phyloP scores from a whole-genome alignment of 2,888 invertebrate species.

The Arrhopalites spinosus region DNA sequence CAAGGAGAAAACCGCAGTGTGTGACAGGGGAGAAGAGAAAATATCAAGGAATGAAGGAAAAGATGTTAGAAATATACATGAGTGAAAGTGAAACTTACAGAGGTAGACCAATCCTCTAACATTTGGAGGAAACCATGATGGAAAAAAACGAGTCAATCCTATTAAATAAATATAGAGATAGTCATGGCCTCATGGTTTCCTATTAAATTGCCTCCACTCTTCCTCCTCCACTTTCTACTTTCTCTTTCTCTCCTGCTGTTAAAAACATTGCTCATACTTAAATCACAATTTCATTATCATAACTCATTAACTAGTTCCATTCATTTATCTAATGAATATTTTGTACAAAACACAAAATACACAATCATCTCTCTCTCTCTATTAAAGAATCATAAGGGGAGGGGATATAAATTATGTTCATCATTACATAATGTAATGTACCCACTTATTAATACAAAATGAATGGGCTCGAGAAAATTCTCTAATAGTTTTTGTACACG shows the following conservation, averaged over 20 bases:
- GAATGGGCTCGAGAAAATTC: neutral
- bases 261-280: slow-evolving; percentile 14
- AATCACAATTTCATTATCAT: slow-evolving; percentile 29
- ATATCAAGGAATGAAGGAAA: neutral
- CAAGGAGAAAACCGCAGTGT: neutral
- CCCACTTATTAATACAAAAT: neutral
- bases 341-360: neutral
- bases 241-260: slow-evolving; percentile 11
- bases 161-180: slow-evolving; percentile 18
- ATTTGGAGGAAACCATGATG: neutral
- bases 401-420: neutral
- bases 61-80: neutral
- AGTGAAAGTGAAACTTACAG: neutral
- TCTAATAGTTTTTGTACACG: neutral
- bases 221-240: neutral
- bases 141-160: slow-evolving; percentile 17
- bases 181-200: neutral
- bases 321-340: slow-evolving; percentile 31
- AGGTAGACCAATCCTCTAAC: too few relatives aligned
- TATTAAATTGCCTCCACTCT: too few relatives aligned
- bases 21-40: neutral
- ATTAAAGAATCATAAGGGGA: neutral
- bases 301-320: slow-evolving; percentile 27
- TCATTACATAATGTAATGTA: neutral
- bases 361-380: neutral